Evolutionary conservation across 2,113 vertebrate genomes (phyloP), one percentile per base, ranked within the genome.

Genomic region (Myanophis thanlyinensis): DNA sequence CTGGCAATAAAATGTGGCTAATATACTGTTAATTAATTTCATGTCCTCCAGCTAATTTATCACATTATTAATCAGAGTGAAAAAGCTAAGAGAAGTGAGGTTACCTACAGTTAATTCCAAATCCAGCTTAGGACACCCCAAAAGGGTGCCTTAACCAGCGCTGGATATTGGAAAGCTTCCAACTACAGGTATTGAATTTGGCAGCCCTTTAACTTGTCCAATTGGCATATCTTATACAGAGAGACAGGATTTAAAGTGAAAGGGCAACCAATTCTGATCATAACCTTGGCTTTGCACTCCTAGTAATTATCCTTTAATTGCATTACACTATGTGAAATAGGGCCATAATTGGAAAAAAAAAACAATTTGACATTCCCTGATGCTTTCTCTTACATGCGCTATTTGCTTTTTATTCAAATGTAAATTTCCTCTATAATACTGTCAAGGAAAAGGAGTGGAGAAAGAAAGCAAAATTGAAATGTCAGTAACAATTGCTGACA

Each of bases 401-500:
- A 95, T 97, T 98, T 98, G 96, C 96, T 97, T 97, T 98, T 98
- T 98, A 98, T 98, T 98, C 98, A 98, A 98, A 99, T 98, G 98
- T 98, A 98, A 98, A 98, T 98, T 97, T 97, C 98, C 97, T 98
- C 97, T 96, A 96, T 98, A 98, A 98, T 97, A 96, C 97, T 97
- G 98, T 98, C 98, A 98, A 98, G 98, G 96, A 96, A 88, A 92
- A 88, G 59, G 97, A 97, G 97, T 94, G 95, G 96, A 62, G 96
- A 97, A 97, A 97, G 85, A 94, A 95, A 96, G 95, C 96, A 98
- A 97, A 98, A 99, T 98, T 98, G 98, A 98, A 98, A 98, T 98
- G 98, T 98, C 99, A 98, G 98, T 98, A 98, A 98, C 98, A 98
- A 98, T 99, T 98, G 98, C 98, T 98, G 98, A 98, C 97, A 97